Base-by-base conservation (phyloP, 2,888 invertebrate species). In the Andrena hattorfiana region DNA sequence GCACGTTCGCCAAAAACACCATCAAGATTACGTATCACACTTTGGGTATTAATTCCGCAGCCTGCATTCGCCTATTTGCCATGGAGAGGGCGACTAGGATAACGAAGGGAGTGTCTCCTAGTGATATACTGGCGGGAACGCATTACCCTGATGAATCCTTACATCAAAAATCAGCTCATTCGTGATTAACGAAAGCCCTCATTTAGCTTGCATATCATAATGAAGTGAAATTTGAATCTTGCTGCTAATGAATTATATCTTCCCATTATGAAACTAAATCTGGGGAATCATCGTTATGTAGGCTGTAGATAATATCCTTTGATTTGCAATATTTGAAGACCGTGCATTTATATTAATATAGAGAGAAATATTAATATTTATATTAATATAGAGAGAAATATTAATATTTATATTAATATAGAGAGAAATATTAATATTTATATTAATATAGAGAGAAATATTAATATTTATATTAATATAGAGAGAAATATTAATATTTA, bases 61-160 rank as follows among this genome's bases (percentile, higher is more conserved):
- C 8, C 32, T 71, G 63, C 30, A 63, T 59, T 77, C 68, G 59
- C 26, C 72, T 63, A 75, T 84, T 85, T 79, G 74, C 56, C 54
- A 59, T 23, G n/a, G 63, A 63, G 13, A 48, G 16, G 10, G 28
- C 32, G 35, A 28, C 51, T 64, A 73, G 71, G 64, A 78, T 77
- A 83, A 59, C 70, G 68, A 59, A 62, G 83, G 73, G 71, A 51
- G 80, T 64, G 83, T 56, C 60, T 26, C 26, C 49, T 2, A n/a
- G 59, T 66, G 77, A 81, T 86, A 82, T 78, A 85, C 76, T 64
- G 63, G 51, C 64, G 20, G 32, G 60, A 56, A 69, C 72, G 77
- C 86, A 86, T 86, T 86, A 85, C 66, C 70, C 56, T 84, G 84
- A 86, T 84, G 84, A 86, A 78, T 74, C 66, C 71, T 48, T 56